Evolutionary conservation across 2,888 invertebrate genomes (phyloP), one percentile per base, ranked within the genome.

Genomic region (Netelia melanura): DNA sequence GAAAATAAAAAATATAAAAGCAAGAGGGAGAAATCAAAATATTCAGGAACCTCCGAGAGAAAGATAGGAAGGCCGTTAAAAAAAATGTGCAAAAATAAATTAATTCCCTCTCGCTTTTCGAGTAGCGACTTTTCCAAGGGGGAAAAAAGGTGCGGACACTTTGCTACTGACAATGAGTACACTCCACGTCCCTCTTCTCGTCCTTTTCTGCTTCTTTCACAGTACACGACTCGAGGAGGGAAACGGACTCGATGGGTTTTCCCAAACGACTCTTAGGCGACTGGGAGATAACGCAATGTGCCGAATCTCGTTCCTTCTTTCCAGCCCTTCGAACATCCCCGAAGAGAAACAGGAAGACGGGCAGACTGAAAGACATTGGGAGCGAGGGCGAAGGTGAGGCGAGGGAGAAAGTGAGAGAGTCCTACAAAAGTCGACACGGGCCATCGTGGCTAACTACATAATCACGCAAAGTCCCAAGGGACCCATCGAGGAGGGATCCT

Each of bases 231-330:
- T 72, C 56, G 23, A 38, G 75, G 81, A 43, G 48, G 80, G 38
- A 61, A 38, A 11, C 38, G 52, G 74, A 75, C 61, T 81, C 81
- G 71, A 84, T 84, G 61, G 76, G 43, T 71, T 65, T 43, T 23
- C 25, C 71, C 61, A 44, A 81, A 81, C 72, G 84, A 84, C 62
- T 84, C 84, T 81, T 76, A 65, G 81, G 84, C 72, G 84, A 81
- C 81, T 71, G 30, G 67, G 77, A 71, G 84, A 84, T 84, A 84
- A 77, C 84, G 54, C 76, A 17, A 64, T 9, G 25, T 38, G 17
- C 58, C 48, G 56, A 56, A 56, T 56, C 56, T n/a, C 56, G 14
- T 48, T 48, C 48, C 14, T 14, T 14, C 14, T 48, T 48, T 48
- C 14, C 9, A 9, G 11, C 14, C 6, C 8, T 48, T 48, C 48